These are phyloP conservation scores for Dromiciops gliroides DNA, from an alignment of 2,113 vertebrate genomes.

Conservation along the genomic window DNA sequence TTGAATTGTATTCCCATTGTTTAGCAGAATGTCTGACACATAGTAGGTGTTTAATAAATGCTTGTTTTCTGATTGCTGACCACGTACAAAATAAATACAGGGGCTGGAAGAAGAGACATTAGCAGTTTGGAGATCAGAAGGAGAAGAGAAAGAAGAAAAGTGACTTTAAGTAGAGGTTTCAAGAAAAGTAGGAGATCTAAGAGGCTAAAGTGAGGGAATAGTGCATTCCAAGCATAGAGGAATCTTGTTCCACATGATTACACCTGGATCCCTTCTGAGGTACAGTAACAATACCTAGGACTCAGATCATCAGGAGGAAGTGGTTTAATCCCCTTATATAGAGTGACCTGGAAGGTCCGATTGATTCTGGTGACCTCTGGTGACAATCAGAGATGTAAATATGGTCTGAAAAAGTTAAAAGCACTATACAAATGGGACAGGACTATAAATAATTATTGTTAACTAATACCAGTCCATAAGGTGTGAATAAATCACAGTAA, in stretches of 20 bases:
- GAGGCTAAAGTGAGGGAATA: not conserved
- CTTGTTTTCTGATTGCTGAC: not conserved
- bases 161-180: not conserved
- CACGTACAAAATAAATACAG: not conserved
- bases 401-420: not conserved
- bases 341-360: not conserved
- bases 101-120: not conserved
- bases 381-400: not conserved
- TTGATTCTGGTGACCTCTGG: not conserved
- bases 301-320: not conserved
- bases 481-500: conserved; percentile 4
- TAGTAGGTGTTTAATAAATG: not conserved
- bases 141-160: not conserved
- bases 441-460: conserved; percentile 10
- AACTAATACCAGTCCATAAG: not conserved
- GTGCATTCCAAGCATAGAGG: not conserved
- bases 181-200: too few relatives aligned
- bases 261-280: not conserved
- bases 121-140: not conserved
- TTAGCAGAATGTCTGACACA: not conserved
- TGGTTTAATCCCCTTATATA: not conserved
- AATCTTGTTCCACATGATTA: not conserved
- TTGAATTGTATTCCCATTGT: not conserved
- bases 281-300: not conserved
- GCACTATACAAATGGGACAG: not conserved